These are phyloP conservation scores for Acanthochromis polyacanthus DNA, from an alignment of 2,113 vertebrate genomes.

Conservation along the genomic window DNA sequence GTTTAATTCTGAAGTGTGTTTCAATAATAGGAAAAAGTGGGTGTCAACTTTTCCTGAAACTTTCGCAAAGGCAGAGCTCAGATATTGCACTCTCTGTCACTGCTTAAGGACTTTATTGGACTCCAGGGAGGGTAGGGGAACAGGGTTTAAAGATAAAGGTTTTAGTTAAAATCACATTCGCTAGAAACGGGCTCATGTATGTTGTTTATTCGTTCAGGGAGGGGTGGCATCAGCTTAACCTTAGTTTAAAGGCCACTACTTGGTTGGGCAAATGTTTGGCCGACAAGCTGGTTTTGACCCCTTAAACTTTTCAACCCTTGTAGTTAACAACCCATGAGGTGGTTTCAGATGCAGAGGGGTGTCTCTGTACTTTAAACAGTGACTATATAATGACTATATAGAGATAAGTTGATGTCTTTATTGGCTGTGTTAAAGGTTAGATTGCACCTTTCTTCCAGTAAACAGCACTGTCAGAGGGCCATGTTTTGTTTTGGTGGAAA, in stretches of 20 bases:
- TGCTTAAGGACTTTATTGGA: neutral
- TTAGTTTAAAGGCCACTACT: slow-evolving; percentile 40
- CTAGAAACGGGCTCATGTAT: neutral
- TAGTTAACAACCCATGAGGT: slow-evolving; percentile 9
- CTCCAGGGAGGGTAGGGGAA: neutral
- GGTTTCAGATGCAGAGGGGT: slow-evolving; percentile 10
- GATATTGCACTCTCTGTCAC: slow-evolving; percentile 1
- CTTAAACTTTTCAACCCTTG: slow-evolving; percentile 32
- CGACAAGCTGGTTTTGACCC: slow-evolving; percentile 47
- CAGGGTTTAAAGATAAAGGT: neutral
- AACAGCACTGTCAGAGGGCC: slow-evolving; percentile 28
- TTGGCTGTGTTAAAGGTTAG: slow-evolving; percentile 62
- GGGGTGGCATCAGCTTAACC: slow-evolving; percentile 14
- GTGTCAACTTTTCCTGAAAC: slow-evolving; percentile 4
- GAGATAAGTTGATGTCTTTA: slow-evolving; percentile 66
- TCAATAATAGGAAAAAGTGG: neutral
- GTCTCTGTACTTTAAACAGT: slow-evolving; percentile 66
- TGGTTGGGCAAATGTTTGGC: slow-evolving; percentile 9
- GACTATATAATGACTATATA: slow-evolving; percentile 38
- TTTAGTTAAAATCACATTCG: neutral
- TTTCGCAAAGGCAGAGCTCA: neutral
- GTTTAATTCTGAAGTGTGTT: slow-evolving; percentile 11
- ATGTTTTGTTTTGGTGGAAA: slow-evolving; percentile 61
- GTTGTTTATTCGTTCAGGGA: slow-evolving; percentile 1
- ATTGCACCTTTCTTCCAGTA: slow-evolving; percentile 42